Percentiles rank a stretch among this genome's conserved stretches.
phyloP scores from a whole-genome alignment of 1,140 invertebrate species.

The Drosophila pseudoananassae region DNA sequence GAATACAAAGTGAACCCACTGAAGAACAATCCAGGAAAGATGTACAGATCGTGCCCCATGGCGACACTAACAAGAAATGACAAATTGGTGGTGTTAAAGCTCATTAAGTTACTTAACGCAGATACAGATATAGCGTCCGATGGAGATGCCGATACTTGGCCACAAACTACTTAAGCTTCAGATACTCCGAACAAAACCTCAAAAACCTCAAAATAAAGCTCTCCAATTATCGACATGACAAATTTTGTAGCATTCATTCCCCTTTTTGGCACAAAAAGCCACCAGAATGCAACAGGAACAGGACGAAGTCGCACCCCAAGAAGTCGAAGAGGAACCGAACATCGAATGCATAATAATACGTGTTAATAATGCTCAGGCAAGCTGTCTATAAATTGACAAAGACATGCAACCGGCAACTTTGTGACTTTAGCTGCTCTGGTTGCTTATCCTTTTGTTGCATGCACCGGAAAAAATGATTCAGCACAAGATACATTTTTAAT shows the following conservation, averaged over 20 bases:
- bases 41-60: conserved; percentile 32
- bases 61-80: conserved; percentile 82
- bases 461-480: neutral
- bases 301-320: conserved; percentile 38
- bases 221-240: conserved; percentile 82
- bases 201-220: conserved; percentile 78
- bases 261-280: conserved; percentile 16
- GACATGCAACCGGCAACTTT: conserved; percentile 72
- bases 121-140: conserved; percentile 29
- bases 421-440: conserved; percentile 21
- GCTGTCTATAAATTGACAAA: conserved; percentile 83
- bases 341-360: conserved; percentile 78
- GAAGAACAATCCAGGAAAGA: conserved; percentile 1
- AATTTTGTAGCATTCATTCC: conserved; percentile 63
- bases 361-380: conserved; percentile 83
- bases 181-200: conserved; percentile 22
- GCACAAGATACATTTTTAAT: no score
- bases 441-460: conserved; percentile 18
- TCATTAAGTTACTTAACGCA: conserved; percentile 78
- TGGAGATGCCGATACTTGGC: conserved; percentile 17
- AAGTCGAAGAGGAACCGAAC: conserved; percentile 21
- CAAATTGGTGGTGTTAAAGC: conserved; percentile 84
- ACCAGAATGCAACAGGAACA: conserved; percentile 27
- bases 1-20: conserved; percentile 11
- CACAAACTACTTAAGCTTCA: conserved; percentile 34